phyloP scores from a whole-genome alignment of 2,888 invertebrate species.

The Atrina japonica region DNA sequence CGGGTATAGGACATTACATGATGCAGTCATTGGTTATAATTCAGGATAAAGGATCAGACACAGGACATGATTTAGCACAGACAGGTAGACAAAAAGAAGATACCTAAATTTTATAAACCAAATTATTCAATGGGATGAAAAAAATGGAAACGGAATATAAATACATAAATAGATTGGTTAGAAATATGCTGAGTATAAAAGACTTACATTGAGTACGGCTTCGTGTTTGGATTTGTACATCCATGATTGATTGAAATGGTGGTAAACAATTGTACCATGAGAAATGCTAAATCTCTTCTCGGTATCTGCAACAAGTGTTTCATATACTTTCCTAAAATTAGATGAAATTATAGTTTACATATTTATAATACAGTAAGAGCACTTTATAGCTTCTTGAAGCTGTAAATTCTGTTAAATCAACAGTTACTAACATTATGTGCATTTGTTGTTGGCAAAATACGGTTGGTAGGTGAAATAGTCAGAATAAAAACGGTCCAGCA shows the following conservation, averaged over 20 bases:
- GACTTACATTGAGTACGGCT: slow-evolving; percentile 61
- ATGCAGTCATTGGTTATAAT: background rate
- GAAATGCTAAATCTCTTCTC: slow-evolving; percentile 53
- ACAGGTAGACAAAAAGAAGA: too few species aligned
- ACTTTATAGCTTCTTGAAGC: too few species aligned
- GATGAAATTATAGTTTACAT: too few species aligned
- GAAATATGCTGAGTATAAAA: background rate
- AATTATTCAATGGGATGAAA: background rate
- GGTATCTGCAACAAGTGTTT: slow-evolving; percentile 52
- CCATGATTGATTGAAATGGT: slow-evolving; percentile 51
- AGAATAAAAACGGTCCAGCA: too few species aligned
- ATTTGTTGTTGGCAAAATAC: too few species aligned
- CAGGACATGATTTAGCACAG: too few species aligned
- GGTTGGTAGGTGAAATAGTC: too few species aligned
- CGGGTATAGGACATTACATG: too few species aligned
- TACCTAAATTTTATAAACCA: too few species aligned
- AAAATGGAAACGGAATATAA: background rate
- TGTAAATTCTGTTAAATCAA: too few species aligned
- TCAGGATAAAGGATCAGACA: too few species aligned
- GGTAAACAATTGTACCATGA: slow-evolving; percentile 60
- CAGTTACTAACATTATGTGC: background rate
- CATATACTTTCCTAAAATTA: slow-evolving; percentile 51
- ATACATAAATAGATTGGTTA: slow-evolving; percentile 2
- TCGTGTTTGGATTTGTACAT: slow-evolving; percentile 61
- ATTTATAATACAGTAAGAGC: too few species aligned